Evolutionary conservation across 2,888 invertebrate species (phyloP), one percentile per base, ranked within the genome.

Genomic region (Atethmia centrago): DNA sequence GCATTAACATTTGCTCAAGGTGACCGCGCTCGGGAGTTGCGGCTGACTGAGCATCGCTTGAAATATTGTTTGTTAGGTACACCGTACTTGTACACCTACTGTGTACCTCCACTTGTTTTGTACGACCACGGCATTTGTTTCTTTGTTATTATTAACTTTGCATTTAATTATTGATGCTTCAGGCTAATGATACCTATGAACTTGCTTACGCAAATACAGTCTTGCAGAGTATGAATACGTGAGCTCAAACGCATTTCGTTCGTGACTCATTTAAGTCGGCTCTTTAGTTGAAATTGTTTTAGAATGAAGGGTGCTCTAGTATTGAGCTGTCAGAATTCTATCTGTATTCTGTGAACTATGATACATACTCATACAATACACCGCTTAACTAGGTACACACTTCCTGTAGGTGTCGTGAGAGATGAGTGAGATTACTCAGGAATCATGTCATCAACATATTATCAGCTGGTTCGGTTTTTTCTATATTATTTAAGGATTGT

Each of bases 1-100:
- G 94, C 93, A 94, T 94, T 95, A 95, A 93, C 95, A 95, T 96
- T 94, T 92, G 93, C 92, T 93, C 95, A 96, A 96, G 96, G 96
- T 95, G 95, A 96, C 95, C 94, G 94, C 90, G 92, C 91, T 90
- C 91, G 89, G 90, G 89, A 90, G 95, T 95, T 90, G 93, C 95
- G 95, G 93, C 93, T 96, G 93, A 96, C 93, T 95, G 95, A 94
- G 88, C 95, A 94, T 94, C 93, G 93, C 90, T 92, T 90, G 90
- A 91, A 93, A 91, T 91, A 91, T 88, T 89, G 89, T 90, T 90
- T 90, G 87, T 89, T 89, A 88, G 66, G 80, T 69, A 81, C 79
- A 74, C 80, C 88, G 75, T 84, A 88, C 90, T 70, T 88, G 71
- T 81, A 88, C 90, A 88, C 86, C 91, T 92, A 91, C 85, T 85